Conservation (phyloP, 2,888 invertebrate species). For the Frankliniella intonsa region DNA sequence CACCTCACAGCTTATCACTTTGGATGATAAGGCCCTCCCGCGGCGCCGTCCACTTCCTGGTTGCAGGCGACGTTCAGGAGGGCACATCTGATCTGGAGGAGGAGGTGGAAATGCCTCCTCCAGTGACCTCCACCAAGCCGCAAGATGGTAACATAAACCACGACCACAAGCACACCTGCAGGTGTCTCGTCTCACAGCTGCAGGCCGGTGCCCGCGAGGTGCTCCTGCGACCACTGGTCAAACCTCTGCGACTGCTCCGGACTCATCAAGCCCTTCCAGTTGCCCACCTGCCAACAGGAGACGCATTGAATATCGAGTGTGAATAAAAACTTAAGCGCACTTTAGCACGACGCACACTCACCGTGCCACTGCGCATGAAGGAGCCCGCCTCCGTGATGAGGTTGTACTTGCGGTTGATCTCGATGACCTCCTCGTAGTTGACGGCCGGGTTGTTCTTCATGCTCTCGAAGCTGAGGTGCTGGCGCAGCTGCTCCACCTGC, state of each 20-base stretch:
- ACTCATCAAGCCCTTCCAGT: slow-evolving; percentile 46
- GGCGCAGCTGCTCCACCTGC: slow-evolving; percentile 44
- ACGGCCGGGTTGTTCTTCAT: slow-evolving; percentile 53
- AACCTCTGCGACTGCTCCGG: slow-evolving; percentile 46
- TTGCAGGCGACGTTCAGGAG: too few species aligned
- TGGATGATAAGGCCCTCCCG: neutral
- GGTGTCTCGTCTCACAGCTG: neutral
- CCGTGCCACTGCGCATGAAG: slow-evolving; percentile 46
- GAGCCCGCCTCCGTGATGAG: slow-evolving; percentile 36
- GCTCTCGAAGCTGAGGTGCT: slow-evolving; percentile 50
- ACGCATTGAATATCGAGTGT: slow-evolving; percentile 47
- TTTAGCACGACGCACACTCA: slow-evolving; percentile 42
- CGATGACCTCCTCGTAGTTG: slow-evolving; percentile 45
- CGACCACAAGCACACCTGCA: neutral
- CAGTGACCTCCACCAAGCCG: too few species aligned
- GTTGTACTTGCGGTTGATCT: slow-evolving; percentile 39
- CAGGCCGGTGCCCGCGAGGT: slow-evolving; percentile 42
- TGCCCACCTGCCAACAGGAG: slow-evolving; percentile 43
- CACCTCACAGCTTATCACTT: neutral
- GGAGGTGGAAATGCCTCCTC: too few species aligned
- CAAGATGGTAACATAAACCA: neutral
- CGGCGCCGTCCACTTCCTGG: too few species aligned
- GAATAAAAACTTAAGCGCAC: neutral
- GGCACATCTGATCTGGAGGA: too few species aligned
- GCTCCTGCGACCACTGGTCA: slow-evolving; percentile 48